Conservation (phyloP, 2,113 vertebrate species). For the Oreochromis spilurus region DNA sequence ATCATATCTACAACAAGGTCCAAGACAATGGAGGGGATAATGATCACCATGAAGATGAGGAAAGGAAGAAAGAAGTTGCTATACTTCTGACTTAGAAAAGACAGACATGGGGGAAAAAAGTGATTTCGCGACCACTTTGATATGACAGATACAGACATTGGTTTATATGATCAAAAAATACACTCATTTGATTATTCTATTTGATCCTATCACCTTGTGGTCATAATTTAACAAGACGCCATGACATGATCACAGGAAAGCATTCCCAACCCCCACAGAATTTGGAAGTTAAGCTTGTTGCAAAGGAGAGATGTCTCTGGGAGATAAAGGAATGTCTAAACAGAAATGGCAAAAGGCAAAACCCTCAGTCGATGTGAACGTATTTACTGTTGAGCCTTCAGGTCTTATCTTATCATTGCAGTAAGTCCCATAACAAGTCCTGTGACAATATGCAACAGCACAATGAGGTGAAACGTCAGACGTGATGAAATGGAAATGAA, state of each 20-base stretch:
- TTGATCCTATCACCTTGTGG: slow-evolving; percentile 9
- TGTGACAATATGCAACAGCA: not conserved
- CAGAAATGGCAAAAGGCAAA: slow-evolving; percentile 7
- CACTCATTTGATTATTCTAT: not conserved
- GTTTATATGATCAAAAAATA: slow-evolving; percentile 11
- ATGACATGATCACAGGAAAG: not conserved
- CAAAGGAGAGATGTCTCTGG: slow-evolving; percentile 67
- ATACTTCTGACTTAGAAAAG: not conserved
- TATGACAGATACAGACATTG: slow-evolving; percentile 3
- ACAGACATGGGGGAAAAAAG: not conserved
- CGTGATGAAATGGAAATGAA: not conserved
- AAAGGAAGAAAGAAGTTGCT: not conserved
- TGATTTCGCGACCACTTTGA: not conserved
- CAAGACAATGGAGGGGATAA: not conserved
- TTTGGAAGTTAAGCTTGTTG: slow-evolving; percentile 73
- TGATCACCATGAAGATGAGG: not conserved
- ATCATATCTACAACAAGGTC: slow-evolving; percentile 5
- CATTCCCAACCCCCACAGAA: not conserved
- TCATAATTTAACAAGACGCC: not conserved
- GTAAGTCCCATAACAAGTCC: not conserved
- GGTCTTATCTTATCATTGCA: slow-evolving; percentile 29
- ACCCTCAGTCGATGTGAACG: slow-evolving; percentile 4
- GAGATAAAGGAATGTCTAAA: slow-evolving; percentile 68
- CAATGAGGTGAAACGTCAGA: not conserved
- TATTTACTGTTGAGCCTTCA: slow-evolving; percentile 16